Evolutionary conservation across 2,888 invertebrate species (phyloP).

Genomic region (Apamea monoglypha): DNA sequence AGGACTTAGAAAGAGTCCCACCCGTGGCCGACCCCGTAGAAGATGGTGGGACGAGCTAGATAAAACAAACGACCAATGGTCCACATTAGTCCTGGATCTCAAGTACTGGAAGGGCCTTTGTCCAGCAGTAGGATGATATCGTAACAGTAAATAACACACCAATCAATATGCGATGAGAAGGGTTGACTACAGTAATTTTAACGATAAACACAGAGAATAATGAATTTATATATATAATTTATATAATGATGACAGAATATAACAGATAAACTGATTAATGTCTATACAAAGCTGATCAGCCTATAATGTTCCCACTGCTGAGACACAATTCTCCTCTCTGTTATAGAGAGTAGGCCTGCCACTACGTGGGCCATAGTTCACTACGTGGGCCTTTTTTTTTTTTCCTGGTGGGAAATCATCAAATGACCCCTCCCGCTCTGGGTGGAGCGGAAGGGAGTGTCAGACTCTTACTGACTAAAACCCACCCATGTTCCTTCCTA

Average conservation of each 20-base stretch:
- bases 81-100: too few species aligned
- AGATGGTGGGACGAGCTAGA: too few species aligned
- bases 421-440: too few species aligned
- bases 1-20: neutral
- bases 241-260: neutral
- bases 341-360: neutral
- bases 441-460: too few species aligned
- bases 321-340: neutral
- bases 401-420: too few species aligned
- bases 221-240: neutral
- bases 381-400: neutral
- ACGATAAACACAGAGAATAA: neutral
- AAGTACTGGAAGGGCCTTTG: too few species aligned
- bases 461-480: too few species aligned
- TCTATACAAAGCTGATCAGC: neutral
- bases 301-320: neutral
- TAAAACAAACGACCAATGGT: too few species aligned
- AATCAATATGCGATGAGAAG: neutral
- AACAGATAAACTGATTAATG: neutral
- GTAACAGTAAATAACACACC: neutral
- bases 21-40: too few species aligned
- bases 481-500: too few species aligned
- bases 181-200: neutral
- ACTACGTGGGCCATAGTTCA: too few species aligned
- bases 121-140: too few species aligned